Base-by-base conservation (phyloP, 2,888 invertebrate genomes). In the Spilarctia lutea region DNA sequence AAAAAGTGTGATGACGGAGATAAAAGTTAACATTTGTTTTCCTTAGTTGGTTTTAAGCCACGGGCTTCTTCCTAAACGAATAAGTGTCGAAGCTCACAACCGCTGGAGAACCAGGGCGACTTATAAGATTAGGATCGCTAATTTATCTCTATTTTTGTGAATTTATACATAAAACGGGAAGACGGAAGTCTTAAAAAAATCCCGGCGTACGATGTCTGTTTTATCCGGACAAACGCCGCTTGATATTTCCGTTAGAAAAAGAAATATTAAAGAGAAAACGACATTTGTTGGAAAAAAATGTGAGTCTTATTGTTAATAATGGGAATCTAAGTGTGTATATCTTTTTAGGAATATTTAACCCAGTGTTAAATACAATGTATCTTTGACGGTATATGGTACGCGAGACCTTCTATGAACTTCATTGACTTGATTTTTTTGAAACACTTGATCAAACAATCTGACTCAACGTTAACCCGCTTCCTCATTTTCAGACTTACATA, bases 401-500 rank as follows among this genome's bases (percentile, higher is more conserved):
- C 27, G 24, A 45, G n/a, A 56, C 24, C 63, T 75, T 71, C 65
- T 75, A 76, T 81, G 75, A 78, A 78, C 63, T 76, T 75, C 30
- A 69, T 74, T 78, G 74, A 77, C 75, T 79, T 77, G 70, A 77
- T 78, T 79, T 79, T 33, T 74, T 39, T 45, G 30, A 60, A 75
- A 65, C 83, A 83, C 69, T 83, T 84, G 81, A 42, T 20, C 67
- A 83, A 81, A 84, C 74, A 83, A 72, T 63, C 42, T 18, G 33
- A 13, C 42, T 42, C 30, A 52, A 56, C 72, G 45, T 56, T 73
- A 30, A 72, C 72, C n/a, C 27, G 42, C 66, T 71, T 76, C 30
- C 33, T 67, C 18, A 45, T 71, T 95, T 95, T 67, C 94, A 98
- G 98, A 97, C 97, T 16, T 97, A 97, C 88, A 98, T 98, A 90